Base-by-base conservation (phyloP, 1,140 invertebrate species). In the Trissolcus basalis region DNA sequence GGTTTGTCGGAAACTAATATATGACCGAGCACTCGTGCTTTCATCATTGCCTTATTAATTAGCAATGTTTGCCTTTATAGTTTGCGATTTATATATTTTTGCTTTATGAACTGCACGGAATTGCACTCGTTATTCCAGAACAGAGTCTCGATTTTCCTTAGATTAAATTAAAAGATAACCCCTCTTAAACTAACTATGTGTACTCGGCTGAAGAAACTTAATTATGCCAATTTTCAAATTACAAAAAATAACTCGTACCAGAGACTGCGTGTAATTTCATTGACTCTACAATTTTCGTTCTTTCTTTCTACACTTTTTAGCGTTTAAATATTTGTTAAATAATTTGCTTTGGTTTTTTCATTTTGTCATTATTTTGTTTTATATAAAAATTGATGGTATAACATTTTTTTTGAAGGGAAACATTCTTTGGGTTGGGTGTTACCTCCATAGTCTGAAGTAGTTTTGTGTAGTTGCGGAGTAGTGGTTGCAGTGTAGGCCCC, bases 381-480 rank as follows among this genome's bases (percentile, higher is more conserved):
- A n/a, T n/a, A n/a, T n/a, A n/a, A n/a, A n/a, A n/a, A n/a, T n/a
- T n/a, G n/a, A n/a, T n/a, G n/a, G n/a, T n/a, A n/a, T n/a, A n/a
- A n/a, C n/a, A n/a, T n/a, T n/a, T n/a, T n/a, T 27, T 27, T 27
- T 1, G 2, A 27, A 27, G 19, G 6, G 6, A 27, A 27, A 27
- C 1, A 27, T 27, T n/a, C n/a, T n/a, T n/a, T 27, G 6, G 19
- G 19, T 27, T 27, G 19, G 2, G 19, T 27, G 19, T 27, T 70
- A 85, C 85, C 85, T 65, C 80, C 60, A 78, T 83, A 83, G 70
- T 84, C 82, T 51, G 82, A 77, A 81, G 83, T 80, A 71, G 85
- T 85, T 84, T 88, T 87, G 79, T 87, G 86, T 47, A 87, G 81
- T 71, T 87, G 86, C 45, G 86, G 85, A 55, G 83, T 85, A 48